Evolutionary conservation across 2,113 vertebrate genomes (phyloP).

Genomic region (Potamarius usumacintae): DNA sequence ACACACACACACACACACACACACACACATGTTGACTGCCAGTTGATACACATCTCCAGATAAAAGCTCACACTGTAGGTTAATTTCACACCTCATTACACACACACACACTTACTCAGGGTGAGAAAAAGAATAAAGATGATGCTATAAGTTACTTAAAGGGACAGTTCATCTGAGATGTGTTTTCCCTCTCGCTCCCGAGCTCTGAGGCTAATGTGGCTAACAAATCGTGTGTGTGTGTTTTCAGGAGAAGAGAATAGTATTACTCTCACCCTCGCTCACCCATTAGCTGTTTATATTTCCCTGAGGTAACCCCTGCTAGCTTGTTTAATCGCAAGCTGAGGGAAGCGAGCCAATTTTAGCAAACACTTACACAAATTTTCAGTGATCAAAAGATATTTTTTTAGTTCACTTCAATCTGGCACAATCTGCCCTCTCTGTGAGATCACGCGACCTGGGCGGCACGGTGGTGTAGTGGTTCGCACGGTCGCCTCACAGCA

Average conservation of each 20-base stretch:
- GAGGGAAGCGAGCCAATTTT: too few relatives aligned
- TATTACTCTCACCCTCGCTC: background rate
- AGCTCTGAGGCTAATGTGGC: background rate
- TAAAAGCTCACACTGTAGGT: constrained; percentile 26
- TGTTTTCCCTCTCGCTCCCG: background rate
- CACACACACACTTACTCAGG: background rate
- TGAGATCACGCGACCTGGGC: background rate
- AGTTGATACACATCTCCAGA: constrained; percentile 10
- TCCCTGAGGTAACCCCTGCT: too few relatives aligned
- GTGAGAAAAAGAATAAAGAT: constrained; percentile 4
- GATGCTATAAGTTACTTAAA: background rate
- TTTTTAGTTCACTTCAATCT: too few relatives aligned
- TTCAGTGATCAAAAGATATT: too few relatives aligned
- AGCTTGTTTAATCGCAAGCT: too few relatives aligned
- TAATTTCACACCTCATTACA: constrained; percentile 49
- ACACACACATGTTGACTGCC: constrained; percentile 27
- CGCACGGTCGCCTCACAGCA: too few relatives aligned
- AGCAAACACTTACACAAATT: too few relatives aligned
- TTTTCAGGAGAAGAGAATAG: background rate
- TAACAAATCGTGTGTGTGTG: background rate
- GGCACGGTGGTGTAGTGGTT: too few relatives aligned
- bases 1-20: constrained; percentile 19
- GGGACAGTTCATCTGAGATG: background rate
- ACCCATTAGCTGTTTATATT: background rate
- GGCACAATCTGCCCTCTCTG: background rate